Conservation (phyloP, 1,140 invertebrate species). For the Galleria mellonella region DNA sequence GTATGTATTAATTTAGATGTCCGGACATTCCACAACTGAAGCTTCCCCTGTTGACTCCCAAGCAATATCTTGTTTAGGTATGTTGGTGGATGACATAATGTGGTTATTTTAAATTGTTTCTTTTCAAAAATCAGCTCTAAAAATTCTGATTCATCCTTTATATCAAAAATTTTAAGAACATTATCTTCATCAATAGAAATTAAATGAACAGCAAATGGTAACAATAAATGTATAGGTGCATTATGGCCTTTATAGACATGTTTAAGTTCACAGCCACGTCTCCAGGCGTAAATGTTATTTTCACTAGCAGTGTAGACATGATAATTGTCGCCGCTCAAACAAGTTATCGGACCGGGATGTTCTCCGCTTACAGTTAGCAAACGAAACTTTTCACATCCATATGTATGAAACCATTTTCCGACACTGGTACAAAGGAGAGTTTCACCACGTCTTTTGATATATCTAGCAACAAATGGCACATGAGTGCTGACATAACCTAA, state of each 20-base stretch:
- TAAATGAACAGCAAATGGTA: slow-evolving; percentile 91
- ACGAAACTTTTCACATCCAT: slow-evolving; percentile 88
- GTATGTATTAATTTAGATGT: slow-evolving; percentile 85
- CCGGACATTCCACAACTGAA: slow-evolving; percentile 95
- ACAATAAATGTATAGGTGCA: slow-evolving; percentile 82
- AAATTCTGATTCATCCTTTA: slow-evolving; percentile 81
- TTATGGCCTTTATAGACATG: slow-evolving; percentile 88
- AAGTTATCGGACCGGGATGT: slow-evolving; percentile 88
- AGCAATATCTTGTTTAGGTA: slow-evolving; percentile 97
- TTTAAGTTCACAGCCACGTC: slow-evolving; percentile 89
- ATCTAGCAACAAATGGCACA: slow-evolving; percentile 88
- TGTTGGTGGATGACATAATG: slow-evolving; percentile 90
- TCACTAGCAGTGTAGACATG: slow-evolving; percentile 90
- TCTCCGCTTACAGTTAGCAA: slow-evolving; percentile 88
- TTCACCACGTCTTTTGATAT: slow-evolving; percentile 89
- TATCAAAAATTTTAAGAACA: slow-evolving; percentile 89
- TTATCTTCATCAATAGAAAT: slow-evolving; percentile 90
- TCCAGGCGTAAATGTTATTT: slow-evolving; percentile 89
- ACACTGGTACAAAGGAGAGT: slow-evolving; percentile 92
- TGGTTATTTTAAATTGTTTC: slow-evolving; percentile 84
- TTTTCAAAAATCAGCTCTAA: slow-evolving; percentile 83
- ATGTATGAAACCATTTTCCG: slow-evolving; percentile 94
- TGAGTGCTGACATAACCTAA: slow-evolving; percentile 96
- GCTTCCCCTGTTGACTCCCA: slow-evolving; percentile 89
- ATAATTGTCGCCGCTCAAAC: slow-evolving; percentile 85